phyloP scores from a whole-genome alignment of 2,113 vertebrate species.

The Acanthochromis polyacanthus region DNA sequence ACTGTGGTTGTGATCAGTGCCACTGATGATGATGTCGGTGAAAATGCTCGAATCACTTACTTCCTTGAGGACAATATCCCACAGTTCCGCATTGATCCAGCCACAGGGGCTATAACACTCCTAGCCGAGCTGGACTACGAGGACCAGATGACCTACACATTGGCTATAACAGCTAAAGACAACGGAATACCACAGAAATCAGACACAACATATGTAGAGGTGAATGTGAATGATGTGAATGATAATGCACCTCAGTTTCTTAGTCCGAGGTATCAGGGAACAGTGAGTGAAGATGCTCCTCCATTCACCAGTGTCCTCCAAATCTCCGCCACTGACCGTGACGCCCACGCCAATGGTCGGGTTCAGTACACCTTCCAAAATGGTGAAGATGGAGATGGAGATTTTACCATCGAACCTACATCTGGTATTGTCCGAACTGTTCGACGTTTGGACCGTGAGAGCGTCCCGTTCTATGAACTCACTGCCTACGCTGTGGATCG shows the following conservation, averaged over 20 bases:
- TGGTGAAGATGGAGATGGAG: conserved; percentile 96
- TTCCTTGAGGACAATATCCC: conserved; percentile 96
- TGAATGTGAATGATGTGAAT: conserved; percentile 98
- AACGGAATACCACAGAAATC: conserved; percentile 99
- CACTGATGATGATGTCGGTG: conserved; percentile 96
- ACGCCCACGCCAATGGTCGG: conserved; percentile 94
- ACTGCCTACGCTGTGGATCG: conserved; percentile 96
- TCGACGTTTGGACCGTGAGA: conserved; percentile 94
- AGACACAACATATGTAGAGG: conserved; percentile 97
- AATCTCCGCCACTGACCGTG: conserved; percentile 96
- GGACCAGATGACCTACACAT: conserved; percentile 96
- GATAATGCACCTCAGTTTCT: conserved; percentile 97
- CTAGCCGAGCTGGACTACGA: conserved; percentile 97
- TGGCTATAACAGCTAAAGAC: conserved; percentile 97
- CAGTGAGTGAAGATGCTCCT: conserved; percentile 95
- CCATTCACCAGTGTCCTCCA: conserved; percentile 97
- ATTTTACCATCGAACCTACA: conserved; percentile 98
- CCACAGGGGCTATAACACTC: conserved; percentile 93
- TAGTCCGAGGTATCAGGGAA: conserved; percentile 93
- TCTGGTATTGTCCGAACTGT: conserved; percentile 97
- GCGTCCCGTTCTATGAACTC: conserved; percentile 92
- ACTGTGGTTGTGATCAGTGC: conserved; percentile 97
- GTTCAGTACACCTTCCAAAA: conserved; percentile 99
- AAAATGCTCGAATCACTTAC: conserved; percentile 96
- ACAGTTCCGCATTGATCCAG: conserved; percentile 94